Evolutionary conservation across 2,888 invertebrate genomes (phyloP), one percentile per base, ranked within the genome.

Genomic region (Eubasilissa splendida): DNA sequence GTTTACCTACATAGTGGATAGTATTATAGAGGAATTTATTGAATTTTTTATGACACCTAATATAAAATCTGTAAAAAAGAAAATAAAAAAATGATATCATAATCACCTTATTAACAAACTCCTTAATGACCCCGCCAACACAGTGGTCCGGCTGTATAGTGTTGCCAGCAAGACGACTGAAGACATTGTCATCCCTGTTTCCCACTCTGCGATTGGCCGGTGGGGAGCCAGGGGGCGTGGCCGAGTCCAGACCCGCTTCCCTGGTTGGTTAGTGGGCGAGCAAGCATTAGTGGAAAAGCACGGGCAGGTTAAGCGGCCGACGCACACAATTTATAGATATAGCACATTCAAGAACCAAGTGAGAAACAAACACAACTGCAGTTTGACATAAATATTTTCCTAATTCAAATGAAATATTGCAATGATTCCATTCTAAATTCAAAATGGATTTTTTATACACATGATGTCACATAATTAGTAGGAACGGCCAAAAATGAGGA

Each of bases 101-200:
- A 84, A 84, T 85, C 85, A 93, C 93, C 89, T 92, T 93, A 42
- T 91, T 89, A 52, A 90, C 88, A 79, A 92, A 89, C 80, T 92
- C 91, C 81, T 91, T 91, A 85, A 94, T 93, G 79, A 88, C 90
- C 83, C 88, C 91, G 84, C 87, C 89, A 80, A 88, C 88, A 50
- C 88, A 87, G 77, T 88, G 89, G 77, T 90, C 89, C 42, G 86
- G 87, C 60, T 90, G 89, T n/a, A 91, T 88, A 52, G 91, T 89
- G 80, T 90, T 87, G 79, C 93, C 94, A 0, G 95, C 93, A 14
- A 96, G 91, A 66, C 95, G 89, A 82, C 94, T 93, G 88, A 96
- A 96, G 83, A 96, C 96, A 88, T 96, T 95, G 85, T 94, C 93
- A 85, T 94, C 92, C 9, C 91, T 88, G 84, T 88, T 88, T 84